phyloP scores from a whole-genome alignment of 1,140 invertebrate genomes.

The Homarus americanus region DNA sequence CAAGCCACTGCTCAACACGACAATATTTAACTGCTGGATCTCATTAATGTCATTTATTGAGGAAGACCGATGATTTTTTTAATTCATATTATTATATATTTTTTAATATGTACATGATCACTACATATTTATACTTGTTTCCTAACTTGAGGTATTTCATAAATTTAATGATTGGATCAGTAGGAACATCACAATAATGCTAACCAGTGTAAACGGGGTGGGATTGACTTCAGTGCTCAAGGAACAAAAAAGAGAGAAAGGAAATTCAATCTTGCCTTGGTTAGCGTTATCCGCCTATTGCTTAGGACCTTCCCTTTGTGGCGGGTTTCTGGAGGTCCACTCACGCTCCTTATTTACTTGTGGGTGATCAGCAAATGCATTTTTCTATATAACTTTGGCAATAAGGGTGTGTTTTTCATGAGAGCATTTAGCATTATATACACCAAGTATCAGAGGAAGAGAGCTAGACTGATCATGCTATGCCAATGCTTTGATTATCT shows the following conservation, averaged over 20 bases:
- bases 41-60: background rate
- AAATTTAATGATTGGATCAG: background rate
- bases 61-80: background rate
- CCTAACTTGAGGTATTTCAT: background rate
- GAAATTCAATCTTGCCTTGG: constrained; percentile 26
- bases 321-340: constrained; percentile 48
- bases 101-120: background rate
- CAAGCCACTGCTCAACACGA: background rate
- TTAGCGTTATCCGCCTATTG: constrained; percentile 39
- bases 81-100: background rate
- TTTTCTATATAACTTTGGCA: constrained; percentile 16
- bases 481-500: constrained; percentile 47
- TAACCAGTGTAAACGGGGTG: background rate
- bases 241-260: too few species aligned
- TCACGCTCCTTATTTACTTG: constrained; percentile 31
- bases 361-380: constrained; percentile 25
- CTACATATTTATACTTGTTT: background rate
- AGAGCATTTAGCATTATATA: background rate
- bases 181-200: constrained; percentile 5
- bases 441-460: constrained; percentile 4
- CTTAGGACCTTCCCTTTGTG: constrained; percentile 45
- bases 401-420: background rate
- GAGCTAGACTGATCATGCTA: constrained; percentile 21
- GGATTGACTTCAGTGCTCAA: constrained; percentile 8
- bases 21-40: background rate